Percentiles rank a stretch among this genome's conserved stretches.
Conservation (phyloP, 2,888 invertebrate species). For the Phragmatobia fuliginosa region DNA sequence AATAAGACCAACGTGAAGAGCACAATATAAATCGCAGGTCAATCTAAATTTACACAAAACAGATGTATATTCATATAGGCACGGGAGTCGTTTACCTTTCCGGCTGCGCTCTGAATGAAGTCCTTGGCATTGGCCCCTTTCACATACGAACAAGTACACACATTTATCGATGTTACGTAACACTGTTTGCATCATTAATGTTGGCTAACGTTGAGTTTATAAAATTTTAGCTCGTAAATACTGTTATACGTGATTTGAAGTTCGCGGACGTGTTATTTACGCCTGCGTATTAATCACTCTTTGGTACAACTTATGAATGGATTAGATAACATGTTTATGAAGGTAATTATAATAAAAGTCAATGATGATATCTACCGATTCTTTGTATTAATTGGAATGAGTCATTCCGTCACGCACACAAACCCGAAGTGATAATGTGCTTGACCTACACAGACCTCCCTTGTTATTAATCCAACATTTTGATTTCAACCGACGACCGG, state of each 20-base stretch:
- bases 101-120: constrained; percentile 68
- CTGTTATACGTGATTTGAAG: constrained; percentile 26
- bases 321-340: constrained; percentile 23
- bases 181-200: constrained; percentile 70
- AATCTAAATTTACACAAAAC: constrained; percentile 38
- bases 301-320: constrained; percentile 17
- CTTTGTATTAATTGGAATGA: constrained; percentile 35
- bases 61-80: constrained; percentile 45
- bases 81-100: constrained; percentile 78
- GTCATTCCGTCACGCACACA: constrained; percentile 50
- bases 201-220: constrained; percentile 56
- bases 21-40: constrained; percentile 27
- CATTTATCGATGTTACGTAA: constrained; percentile 75
- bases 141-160: constrained; percentile 72
- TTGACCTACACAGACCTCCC: constrained; percentile 85
- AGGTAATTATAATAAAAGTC: constrained; percentile 20
- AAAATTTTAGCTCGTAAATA: constrained; percentile 42
- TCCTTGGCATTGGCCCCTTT: constrained; percentile 83
- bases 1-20: constrained; percentile 33
- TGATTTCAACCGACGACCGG: constrained; percentile 81
- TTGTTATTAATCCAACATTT: constrained; percentile 85
- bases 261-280: constrained; percentile 21
- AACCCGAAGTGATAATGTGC: constrained; percentile 72
- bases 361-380: constrained; percentile 24
- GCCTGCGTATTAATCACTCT: constrained; percentile 9